Evolutionary conservation across 2,797 vertebrate species (phyloP).

Genomic region (Mionectes olivaceus): DNA sequence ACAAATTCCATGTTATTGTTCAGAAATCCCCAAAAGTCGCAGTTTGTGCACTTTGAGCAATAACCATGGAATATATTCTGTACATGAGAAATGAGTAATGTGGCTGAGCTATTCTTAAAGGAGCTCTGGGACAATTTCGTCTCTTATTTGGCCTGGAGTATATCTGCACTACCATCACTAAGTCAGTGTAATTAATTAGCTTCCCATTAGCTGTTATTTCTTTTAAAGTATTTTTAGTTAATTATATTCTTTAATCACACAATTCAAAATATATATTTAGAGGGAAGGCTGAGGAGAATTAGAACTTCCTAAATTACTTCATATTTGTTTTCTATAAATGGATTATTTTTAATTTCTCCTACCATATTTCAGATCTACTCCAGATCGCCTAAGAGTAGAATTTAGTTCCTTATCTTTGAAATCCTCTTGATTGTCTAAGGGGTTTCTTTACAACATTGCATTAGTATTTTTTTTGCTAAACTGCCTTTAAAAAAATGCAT

Average conservation of each 20-base stretch:
- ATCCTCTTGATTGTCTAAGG: background rate
- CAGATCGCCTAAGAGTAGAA: background rate
- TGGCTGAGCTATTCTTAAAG: background rate
- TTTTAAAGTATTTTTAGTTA: background rate
- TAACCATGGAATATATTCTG: background rate
- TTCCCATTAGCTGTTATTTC: background rate
- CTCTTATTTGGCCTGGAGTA: background rate
- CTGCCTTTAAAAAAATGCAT: background rate
- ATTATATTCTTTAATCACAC: background rate
- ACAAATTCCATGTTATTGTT: background rate
- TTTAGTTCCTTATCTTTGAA: background rate
- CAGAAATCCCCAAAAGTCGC: background rate
- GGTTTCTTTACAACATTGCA: background rate
- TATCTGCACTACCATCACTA: background rate
- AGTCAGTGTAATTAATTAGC: background rate
- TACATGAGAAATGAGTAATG: background rate
- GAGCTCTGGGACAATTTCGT: background rate
- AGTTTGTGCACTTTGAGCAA: background rate
- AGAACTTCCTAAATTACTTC: background rate
- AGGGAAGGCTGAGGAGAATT: background rate
- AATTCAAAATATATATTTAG: background rate
- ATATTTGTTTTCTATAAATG: background rate
- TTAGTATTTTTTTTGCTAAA: background rate
- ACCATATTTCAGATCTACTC: background rate
- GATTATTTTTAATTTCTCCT: background rate